Base-by-base conservation (phyloP, 1,140 invertebrate species). In the Meloidogyne chitwoodi region DNA sequence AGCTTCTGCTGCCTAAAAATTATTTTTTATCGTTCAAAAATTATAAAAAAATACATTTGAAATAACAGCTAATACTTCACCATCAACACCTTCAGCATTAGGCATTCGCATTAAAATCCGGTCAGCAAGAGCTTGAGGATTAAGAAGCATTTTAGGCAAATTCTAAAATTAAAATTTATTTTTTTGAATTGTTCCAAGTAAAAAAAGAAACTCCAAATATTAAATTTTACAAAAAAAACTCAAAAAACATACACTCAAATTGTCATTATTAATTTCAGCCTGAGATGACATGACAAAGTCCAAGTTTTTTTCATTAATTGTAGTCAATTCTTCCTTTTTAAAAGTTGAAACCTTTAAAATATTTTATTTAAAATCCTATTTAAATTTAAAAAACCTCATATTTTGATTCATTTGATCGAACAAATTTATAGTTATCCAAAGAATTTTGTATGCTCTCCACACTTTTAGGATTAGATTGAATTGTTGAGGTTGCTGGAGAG, bases 61-160 rank as follows among this genome's bases (percentile, higher is more conserved):
- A 64, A 78, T 78, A 3, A 78, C 22, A n/a, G 56, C 67, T 16
- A 83, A 27, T 29, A 83, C 82, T 27, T 79, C 81, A n/a, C 62
- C 68, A 22, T 81, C 80, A 48, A 81, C 63, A 12, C 56, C 69
- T 41, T 78, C 68, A 61, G 73, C 77, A 26, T 83, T 71, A 24
- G 81, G 81, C 80, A 81, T 68, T 24, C 68, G 38, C 41, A 38
- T 44, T 61, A 74, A 65, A 31, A 81, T 74, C n/a, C 78, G 41
- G 16, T 79, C 69, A 11, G 62, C 61, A 0, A 81, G 38, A 0
- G 63, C 77, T 22, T 82, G 74, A 16, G 81, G 31, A 38, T 83
- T 72, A 19, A 81, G 44, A 11, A 81, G n/a, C 56, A 68, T 83
- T n/a, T 44, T 64, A 22, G 77, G 81, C 22, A 81, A 24, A 61